Conservation (phyloP, 2,113 vertebrate genomes). For the Hemicordylus capensis region DNA sequence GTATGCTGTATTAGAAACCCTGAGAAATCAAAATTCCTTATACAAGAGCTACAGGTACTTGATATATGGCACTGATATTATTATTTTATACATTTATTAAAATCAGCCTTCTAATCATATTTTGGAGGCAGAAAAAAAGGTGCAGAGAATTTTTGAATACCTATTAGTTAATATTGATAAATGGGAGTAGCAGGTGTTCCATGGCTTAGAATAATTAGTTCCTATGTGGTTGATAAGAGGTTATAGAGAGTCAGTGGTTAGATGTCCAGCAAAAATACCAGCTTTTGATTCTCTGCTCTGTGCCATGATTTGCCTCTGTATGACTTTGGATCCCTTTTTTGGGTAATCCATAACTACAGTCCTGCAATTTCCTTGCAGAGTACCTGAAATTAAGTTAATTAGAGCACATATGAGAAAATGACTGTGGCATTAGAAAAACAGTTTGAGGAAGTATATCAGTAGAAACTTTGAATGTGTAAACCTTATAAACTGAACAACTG, state of each 20-base stretch:
- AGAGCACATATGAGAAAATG: not conserved
- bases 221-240: conserved; percentile 36
- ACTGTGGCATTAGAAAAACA: not conserved
- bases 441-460: not conserved
- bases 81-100: not conserved
- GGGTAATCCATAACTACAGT: not conserved
- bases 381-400: not conserved
- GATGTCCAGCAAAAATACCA: conserved; percentile 5
- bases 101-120: not conserved
- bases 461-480: not conserved
- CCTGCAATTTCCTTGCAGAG: not conserved
- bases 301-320: not conserved
- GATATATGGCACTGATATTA: not conserved
- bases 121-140: conserved; percentile 52
- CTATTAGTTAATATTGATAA: not conserved
- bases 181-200: conserved; percentile 28
- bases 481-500: not conserved
- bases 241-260: not conserved
- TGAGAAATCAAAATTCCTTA: not conserved
- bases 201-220: conserved; percentile 23
- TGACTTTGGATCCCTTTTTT: conserved; percentile 27
- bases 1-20: not conserved
- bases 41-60: conserved; percentile 10
- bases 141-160: not conserved
- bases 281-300: conserved; percentile 26